Evolutionary conservation across 2,113 vertebrate species (phyloP), one percentile per base, ranked within the genome.

Genomic region (Propithecus coquereli): DNA sequence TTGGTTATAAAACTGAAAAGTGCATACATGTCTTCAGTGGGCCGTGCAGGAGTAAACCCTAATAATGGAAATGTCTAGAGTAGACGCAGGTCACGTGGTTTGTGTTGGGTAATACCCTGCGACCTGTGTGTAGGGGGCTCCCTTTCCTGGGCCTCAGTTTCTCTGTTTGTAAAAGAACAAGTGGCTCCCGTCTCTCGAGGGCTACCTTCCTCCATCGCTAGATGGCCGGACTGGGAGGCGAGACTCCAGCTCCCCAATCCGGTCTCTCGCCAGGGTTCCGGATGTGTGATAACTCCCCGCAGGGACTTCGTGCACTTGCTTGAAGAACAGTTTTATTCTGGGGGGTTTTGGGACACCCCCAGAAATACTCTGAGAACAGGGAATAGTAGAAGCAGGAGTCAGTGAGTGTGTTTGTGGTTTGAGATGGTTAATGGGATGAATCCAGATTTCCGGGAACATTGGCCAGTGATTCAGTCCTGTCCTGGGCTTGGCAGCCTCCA

Each of bases 21-120:
- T 0, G 34, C 30, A 5, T 0, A 0, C 8, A 0, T 1, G n/a
- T 9, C 34, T 37, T 23, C 40, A 47, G 14, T 18, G 0, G 40
- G 32, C 11, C 57, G 25, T 10, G 0, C 2, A 20, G 47, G 63
- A 88, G 77, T 5, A 16, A 17, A 8, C 40, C 27, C 22, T 16
- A 2, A 6, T 2, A 4, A 25, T 1, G 37, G 6, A 45, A 37
- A 0, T 43, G 65, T 81, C 61, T 66, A 2, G 68, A n/a, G 4
- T 1, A 13, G 43, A 34, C 0, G 12, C 6, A 0, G 3, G 57
- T 52, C 7, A 3, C 0, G 0, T 27, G 65, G 32, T 10, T 23
- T 30, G 10, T n/a, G 25, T 6, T 2, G 23, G 12, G 14, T 11
- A 25, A 6, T 17, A 0, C 20, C 5, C 23, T 18, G 37, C 3